phyloP scores from a whole-genome alignment of 35 echinoderm and acorn worm genomes.

The Anneissia japonica region DNA sequence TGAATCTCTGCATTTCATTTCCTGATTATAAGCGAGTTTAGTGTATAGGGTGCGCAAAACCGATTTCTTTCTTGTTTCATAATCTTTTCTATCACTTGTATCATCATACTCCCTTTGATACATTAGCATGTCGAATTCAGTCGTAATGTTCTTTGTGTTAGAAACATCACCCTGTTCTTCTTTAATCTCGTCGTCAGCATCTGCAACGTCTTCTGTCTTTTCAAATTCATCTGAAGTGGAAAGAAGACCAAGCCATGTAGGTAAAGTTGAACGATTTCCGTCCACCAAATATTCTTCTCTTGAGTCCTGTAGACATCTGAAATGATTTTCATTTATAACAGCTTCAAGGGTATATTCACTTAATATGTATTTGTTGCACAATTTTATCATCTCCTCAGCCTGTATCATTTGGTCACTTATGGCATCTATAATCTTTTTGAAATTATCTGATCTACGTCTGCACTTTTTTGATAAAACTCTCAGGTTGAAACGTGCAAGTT shows the following conservation, averaged over 20 bases:
- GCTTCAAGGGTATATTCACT: background rate
- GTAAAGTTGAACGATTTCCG: background rate
- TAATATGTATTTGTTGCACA: background rate
- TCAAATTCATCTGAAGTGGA: constrained; percentile 1
- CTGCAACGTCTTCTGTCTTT: background rate
- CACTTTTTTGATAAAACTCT: background rate
- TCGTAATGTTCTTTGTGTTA: background rate
- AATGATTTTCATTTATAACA: background rate
- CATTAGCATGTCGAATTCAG: background rate
- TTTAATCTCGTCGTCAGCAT: constrained; percentile 13
- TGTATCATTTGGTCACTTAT: background rate
- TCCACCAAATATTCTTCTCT: background rate
- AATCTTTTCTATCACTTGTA: background rate
- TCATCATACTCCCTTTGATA: constrained; percentile 34
- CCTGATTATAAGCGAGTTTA: background rate
- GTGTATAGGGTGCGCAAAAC: background rate
- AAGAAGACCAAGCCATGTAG: background rate
- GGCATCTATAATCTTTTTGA: background rate
- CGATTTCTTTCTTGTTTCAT: background rate
- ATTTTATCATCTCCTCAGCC: background rate
- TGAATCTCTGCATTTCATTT: background rate
- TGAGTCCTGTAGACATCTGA: background rate
- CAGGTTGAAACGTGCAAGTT: constrained; percentile 25
- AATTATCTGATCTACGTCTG: background rate
- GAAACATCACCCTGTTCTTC: background rate